Base-by-base conservation (phyloP, 2,888 invertebrate species). In the Tetragonula carbonaria region DNA sequence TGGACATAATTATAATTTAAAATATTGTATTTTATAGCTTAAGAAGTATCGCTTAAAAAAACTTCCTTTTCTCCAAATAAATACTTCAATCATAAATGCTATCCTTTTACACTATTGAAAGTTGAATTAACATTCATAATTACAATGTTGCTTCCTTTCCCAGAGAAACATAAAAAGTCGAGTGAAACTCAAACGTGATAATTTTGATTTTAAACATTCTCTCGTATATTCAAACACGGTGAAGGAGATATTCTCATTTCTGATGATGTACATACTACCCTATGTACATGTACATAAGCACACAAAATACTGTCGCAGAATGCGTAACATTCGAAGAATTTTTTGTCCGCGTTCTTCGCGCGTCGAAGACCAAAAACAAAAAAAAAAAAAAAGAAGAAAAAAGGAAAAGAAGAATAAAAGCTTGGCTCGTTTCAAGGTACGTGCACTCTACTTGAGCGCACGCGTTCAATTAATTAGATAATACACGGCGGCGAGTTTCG, bases 391-490 rank as follows among this genome's bases (percentile, higher is more conserved):
- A 38, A 38, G 4, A 6, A 38, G 6, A 45, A 2, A 45, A 45
- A 11, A 45, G 8, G 8, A 45, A 45, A 45, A 8, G 8, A 45
- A 8, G 1, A 45, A 1, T 8, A 45, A 63, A 33, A 45, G 62
- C 59, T 78, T 57, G 38, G 57, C 57, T 63, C 55, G 13, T 53
- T 72, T 28, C 50, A 66, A 73, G 67, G 68, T 62, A 67, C 70
- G 45, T 11, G 33, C 51, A 57, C 38, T 38, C 38, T 57, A 62
- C 66, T 74, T 45, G 71, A 59, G 5, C 45, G 53, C 59, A 75
- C 28, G 62, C 57, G 45, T 65, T 70, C 28, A 28, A 38, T 63
- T 53, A 76, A 73, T 76, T 70, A 80, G 62, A 51, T 68, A 73
- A 76, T 55, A 73, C 51, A 45, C 18, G 55, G 63, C 62, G 59